Conservation (phyloP, 1,140 invertebrate genomes). For the Aporrectodea caliginosa region DNA sequence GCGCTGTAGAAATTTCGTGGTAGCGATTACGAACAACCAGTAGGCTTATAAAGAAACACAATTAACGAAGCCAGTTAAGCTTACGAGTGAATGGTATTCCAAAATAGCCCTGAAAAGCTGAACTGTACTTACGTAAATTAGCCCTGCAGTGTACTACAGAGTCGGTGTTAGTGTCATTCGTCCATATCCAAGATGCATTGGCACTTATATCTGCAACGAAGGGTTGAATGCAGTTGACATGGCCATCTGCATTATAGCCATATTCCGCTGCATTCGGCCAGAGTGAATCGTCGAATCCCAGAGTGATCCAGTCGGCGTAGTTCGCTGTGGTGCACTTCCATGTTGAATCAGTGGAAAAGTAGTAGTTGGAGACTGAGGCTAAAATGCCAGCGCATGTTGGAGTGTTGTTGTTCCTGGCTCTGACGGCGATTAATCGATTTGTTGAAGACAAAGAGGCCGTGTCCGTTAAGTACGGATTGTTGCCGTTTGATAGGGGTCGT, state of each 20-base stretch:
- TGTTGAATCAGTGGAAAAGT: neutral
- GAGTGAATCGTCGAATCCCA: neutral
- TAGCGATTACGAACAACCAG: too few relatives aligned
- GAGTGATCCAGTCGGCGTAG: neutral
- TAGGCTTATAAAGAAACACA: too few relatives aligned
- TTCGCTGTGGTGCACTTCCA: neutral
- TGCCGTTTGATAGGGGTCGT: neutral
- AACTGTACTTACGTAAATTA: neutral
- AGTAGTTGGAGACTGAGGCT: neutral
- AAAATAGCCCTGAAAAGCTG: neutral
- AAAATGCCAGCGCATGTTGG: neutral
- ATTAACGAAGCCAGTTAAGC: neutral
- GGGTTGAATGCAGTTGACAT: neutral
- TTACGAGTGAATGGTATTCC: neutral
- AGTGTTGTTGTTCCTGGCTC: neutral
- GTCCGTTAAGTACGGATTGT: neutral
- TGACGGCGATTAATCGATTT: neutral
- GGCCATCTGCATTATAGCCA: neutral
- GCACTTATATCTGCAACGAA: neutral
- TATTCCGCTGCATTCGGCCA: neutral
- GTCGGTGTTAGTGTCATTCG: neutral
- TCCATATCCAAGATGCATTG: neutral
- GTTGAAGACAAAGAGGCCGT: neutral
- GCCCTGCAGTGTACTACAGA: neutral
- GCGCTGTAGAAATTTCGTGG: too few relatives aligned